Percentiles rank a stretch among this genome's conserved stretches.
Evolutionary conservation across 2,797 vertebrate species (phyloP).

Genomic region (Eulemur coronatus): DNA sequence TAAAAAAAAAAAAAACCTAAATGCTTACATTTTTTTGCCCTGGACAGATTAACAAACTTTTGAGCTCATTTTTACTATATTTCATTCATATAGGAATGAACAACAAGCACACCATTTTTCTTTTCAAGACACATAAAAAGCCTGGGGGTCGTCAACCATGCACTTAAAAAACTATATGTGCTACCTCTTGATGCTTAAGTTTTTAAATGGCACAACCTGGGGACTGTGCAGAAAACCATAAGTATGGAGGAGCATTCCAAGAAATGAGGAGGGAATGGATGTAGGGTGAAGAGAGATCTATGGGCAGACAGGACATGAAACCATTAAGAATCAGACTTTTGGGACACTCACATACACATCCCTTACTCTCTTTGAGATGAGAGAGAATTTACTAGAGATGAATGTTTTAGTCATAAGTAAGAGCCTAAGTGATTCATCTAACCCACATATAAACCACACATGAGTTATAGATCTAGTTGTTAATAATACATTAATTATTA

Average conservation of each 20-base stretch:
- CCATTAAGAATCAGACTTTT: not conserved
- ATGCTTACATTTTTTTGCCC: not conserved
- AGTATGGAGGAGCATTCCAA: not conserved
- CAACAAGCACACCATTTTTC: not conserved
- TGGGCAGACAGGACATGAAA: not conserved
- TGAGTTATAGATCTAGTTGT: not conserved
- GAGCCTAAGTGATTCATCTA: not conserved
- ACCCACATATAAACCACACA: not conserved
- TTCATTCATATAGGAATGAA: not conserved
- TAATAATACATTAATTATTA: not conserved
- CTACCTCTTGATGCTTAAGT: not conserved
- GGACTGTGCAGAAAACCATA: not conserved
- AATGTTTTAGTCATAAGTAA: not conserved
- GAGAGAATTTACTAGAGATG: not conserved
- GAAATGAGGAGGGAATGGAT: not conserved
- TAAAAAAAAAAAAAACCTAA: constrained; percentile 38
- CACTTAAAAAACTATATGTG: not conserved
- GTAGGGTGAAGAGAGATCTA: not conserved
- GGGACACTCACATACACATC: not conserved
- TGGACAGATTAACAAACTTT: not conserved
- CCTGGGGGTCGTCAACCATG: not conserved
- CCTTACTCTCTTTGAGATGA: not conserved
- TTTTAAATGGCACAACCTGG: not conserved
- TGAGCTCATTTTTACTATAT: not conserved
- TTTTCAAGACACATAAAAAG: not conserved